Percentiles rank a stretch among this genome's conserved stretches.
Evolutionary conservation across 2,113 vertebrate genomes (phyloP).

Genomic region (Megalops atlanticus): DNA sequence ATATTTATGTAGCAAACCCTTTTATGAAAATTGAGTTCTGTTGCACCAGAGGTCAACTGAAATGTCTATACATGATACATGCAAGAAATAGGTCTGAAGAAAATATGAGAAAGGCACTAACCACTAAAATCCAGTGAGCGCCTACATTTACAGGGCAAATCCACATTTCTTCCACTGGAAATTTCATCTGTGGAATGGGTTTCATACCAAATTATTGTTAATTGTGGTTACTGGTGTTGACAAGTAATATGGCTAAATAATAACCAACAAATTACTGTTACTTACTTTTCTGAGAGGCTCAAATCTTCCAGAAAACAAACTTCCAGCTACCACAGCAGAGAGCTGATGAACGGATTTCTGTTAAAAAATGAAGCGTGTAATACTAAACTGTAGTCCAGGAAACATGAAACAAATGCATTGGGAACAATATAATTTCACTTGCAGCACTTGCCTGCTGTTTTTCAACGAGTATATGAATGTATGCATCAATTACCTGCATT

Average conservation of each 20-base stretch:
- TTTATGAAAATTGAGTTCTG: too few relatives aligned
- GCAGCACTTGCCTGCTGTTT: neutral
- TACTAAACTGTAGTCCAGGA: neutral
- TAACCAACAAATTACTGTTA: neutral
- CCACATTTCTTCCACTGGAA: neutral
- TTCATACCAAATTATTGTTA: constrained; percentile 2
- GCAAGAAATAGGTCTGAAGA: neutral
- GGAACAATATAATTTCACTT: neutral
- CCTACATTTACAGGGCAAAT: neutral
- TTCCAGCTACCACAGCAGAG: neutral
- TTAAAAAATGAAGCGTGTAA: too few relatives aligned
- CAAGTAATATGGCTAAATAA: neutral
- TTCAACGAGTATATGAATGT: neutral
- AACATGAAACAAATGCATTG: constrained; percentile 4
- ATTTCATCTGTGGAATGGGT: too few relatives aligned
- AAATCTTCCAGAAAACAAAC: neutral
- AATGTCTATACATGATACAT: neutral
- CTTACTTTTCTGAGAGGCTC: neutral
- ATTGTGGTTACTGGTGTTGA: neutral
- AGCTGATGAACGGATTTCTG: too few relatives aligned
- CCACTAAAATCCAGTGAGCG: neutral
- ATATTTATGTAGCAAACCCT: constrained; percentile 5
- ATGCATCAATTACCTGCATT: neutral
- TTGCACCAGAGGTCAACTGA: too few relatives aligned
- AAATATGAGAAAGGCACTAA: neutral